These are phyloP conservation scores for Danio tinwini DNA, from an alignment of 2,797 vertebrate genomes.

Conservation along the genomic window DNA sequence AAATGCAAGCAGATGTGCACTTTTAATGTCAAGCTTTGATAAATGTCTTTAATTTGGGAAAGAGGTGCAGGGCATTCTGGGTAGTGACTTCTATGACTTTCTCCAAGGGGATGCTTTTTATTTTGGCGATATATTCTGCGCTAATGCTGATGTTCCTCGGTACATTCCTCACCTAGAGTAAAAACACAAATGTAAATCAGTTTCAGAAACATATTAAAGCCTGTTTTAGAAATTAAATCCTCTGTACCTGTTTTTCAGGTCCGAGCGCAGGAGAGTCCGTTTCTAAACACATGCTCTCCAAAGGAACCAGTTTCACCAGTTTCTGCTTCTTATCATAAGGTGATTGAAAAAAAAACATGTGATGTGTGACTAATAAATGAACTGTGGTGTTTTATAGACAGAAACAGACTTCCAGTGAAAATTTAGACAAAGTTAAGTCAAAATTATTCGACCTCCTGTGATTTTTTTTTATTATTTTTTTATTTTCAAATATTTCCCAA, in stretches of 20 bases:
- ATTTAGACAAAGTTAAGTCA: neutral
- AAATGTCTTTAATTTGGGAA: conserved; percentile 83
- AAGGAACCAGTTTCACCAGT: conserved; percentile 91
- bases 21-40: conserved; percentile 68
- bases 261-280: conserved; percentile 94
- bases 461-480: too few species aligned
- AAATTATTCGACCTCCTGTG: too few species aligned
- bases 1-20: neutral
- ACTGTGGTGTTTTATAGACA: neutral
- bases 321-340: conserved; percentile 92
- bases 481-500: too few species aligned
- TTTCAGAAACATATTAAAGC: neutral
- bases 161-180: conserved; percentile 91
- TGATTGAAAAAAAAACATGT: conserved; percentile 62
- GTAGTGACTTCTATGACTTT: conserved; percentile 87
- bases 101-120: conserved; percentile 89
- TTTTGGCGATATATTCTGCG: conserved; percentile 89
- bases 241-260: conserved; percentile 90
- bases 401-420: neutral
- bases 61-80: conserved; percentile 87
- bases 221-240: neutral
- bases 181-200: neutral
- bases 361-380: neutral
- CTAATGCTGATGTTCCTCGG: conserved; percentile 87
- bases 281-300: conserved; percentile 93